Evolutionary conservation across 2,113 vertebrate genomes (phyloP), one percentile per base, ranked within the genome.

Genomic region (Cottus gobio): DNA sequence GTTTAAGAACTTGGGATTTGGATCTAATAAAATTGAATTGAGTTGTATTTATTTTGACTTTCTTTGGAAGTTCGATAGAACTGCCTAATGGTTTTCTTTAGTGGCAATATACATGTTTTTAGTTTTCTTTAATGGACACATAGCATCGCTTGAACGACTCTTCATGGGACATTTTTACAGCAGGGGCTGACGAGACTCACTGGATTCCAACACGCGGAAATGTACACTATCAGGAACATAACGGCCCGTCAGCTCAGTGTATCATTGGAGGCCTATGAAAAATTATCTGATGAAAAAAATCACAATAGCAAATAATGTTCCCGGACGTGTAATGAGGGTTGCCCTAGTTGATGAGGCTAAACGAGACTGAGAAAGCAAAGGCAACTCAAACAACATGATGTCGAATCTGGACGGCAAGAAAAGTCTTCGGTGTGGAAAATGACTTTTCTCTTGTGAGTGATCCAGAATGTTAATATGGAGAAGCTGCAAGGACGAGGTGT

Each of bases 351-450:
- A n/a, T 50, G 48, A 50, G 20, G 48, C 48, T 50, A 50, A 50
- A 50, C 18, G 20, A 50, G 48, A 50, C 15, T 5, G 44, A 18
- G 44, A 6, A 46, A 16, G 18, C 48, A 50, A 50, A 50, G 48
- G 20, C 48, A 50, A 22, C 48, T 22, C 48, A 50, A 76, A 73
- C 11, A 67, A 64, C 80, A 83, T 54, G 1, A 22, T 70, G 61
- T 52, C 73, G 36, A 58, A 64, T 71, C 56, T 65, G 64, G 42
- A 71, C 60, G 16, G 71, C 39, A 75, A 75, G 57, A 56, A 67
- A 66, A 57, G n/a, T 73, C 67, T 72, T 71, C 71, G 24, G 68
- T 26, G 48, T 52, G 70, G 65, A 87, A 82, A 84, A 74, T 65
- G 22, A 56, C 36, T 50, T 50, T 75, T 71, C 73, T 64, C 71